Base-by-base conservation (phyloP, 2,797 vertebrate genomes). In the Peromyscus eremicus region DNA sequence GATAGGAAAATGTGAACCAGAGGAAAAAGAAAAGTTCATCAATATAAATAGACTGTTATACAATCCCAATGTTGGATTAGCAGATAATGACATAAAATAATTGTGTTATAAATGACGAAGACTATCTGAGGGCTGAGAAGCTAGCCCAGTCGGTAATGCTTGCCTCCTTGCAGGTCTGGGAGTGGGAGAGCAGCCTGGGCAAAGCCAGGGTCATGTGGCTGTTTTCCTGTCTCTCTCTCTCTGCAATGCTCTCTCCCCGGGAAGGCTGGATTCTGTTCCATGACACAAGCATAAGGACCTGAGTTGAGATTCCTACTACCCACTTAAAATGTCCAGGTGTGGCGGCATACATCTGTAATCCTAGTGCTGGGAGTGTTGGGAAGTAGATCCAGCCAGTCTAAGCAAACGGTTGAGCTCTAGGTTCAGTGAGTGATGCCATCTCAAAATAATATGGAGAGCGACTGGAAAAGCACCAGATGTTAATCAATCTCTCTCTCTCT, bases 121-220 rank as follows among this genome's bases (percentile, higher is more conserved):
- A 32, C 46, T 52, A 6, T 23, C 25, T 49, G 73, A 77, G 40
- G 70, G 29, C 57, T 16, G 17, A 62, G 40, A 43, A 64, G 55
- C 49, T 17, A 34, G 57, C 29, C 8, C 19, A 34, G 52, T 27
- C 49, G 37, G 73, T 77, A 23, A 64, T n/a, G 43, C 55, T 46
- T 76, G 73, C 57, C 25, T 34, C 71, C 68, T 0, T 0, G 0
- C 7, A 0, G 10, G 6, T 49, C 2, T 2, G 12, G 0, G 3
- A 0, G 2, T 0, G 9, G 0, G 3, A 77, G 5, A 0, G 2
- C 0, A 60, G 34, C 34, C 16, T 21, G 52, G n/a, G n/a, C 34
- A 0, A n/a, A 27, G n/a, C 27, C 0, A 0, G 66, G 66, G 34
- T 62, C 8, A 0, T 1, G 32, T 7, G 27, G 55, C 49, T 1